phyloP scores from a whole-genome alignment of 1,140 invertebrate genomes.

The Delia radicum region DNA sequence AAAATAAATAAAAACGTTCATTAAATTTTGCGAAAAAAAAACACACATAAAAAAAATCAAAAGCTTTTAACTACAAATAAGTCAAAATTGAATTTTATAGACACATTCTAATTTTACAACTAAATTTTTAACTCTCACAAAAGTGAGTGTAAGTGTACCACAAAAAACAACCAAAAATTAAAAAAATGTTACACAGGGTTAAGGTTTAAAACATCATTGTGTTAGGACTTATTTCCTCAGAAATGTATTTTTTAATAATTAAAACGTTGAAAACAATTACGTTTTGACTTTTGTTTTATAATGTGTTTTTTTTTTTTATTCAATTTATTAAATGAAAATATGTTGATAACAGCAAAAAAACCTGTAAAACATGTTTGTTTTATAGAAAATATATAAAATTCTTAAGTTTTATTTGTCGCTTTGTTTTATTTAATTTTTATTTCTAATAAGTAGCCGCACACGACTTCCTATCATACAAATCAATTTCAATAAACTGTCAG shows the following conservation, averaged over 20 bases:
- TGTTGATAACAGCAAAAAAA: background rate
- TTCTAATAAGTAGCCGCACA: conserved; percentile 16
- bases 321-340: background rate
- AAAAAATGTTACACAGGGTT: too few relatives aligned
- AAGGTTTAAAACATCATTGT: too few relatives aligned
- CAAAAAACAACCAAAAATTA: too few relatives aligned
- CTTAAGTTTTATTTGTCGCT: background rate
- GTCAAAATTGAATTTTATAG: too few relatives aligned
- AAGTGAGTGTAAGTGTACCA: too few relatives aligned
- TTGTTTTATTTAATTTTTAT: background rate
- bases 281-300: background rate
- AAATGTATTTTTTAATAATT: too few relatives aligned
- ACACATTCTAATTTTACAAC: too few relatives aligned
- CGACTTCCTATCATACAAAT: conserved; percentile 19
- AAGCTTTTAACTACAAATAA: too few relatives aligned
- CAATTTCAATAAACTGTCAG: conserved; percentile 3
- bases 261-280: too few relatives aligned
- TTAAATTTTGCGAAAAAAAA: background rate
- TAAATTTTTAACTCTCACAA: too few relatives aligned
- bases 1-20: background rate
- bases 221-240: too few relatives aligned
- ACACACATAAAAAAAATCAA: too few relatives aligned
- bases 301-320: background rate
- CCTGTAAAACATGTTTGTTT: conserved; percentile 13
- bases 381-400: conserved; percentile 11